Evolutionary conservation across 2,797 vertebrate species (phyloP), one percentile per base, ranked within the genome.

Genomic region (Decapterus maruadsi): DNA sequence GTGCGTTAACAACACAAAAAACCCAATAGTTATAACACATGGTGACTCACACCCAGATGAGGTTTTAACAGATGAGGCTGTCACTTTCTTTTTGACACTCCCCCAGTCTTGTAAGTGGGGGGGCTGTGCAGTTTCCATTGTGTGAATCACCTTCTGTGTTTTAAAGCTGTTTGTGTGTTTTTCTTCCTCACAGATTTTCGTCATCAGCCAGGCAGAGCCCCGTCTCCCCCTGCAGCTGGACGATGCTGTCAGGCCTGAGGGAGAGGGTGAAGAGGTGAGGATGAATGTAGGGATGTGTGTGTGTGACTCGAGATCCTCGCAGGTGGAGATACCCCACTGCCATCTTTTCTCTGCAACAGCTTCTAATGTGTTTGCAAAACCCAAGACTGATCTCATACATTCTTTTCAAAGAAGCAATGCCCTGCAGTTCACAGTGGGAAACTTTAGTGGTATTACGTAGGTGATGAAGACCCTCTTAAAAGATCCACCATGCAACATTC

Each of bases 201-300:
- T 99, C 85, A 93, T 99, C 93, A 99, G 98, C 92, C 96, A 96
- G 84, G 96, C 98, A 58, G 98, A 99, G 81, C 93, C 98, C 8
- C 96, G 98, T 58, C 92, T 99, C 45, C 98, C 98, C 8, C 94
- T 99, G 87, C 98, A 99, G 93, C 92, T 99, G 92, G 98, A 99
- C 72, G 98, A 99, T 78, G 98, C 98, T 1, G 87, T 97, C 84
- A 95, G 98, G n/a, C 97, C 98, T 57, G 98, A 99, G 68, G 94
- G 92, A 55, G 98, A 97, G 62, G 97, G 97, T 53, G 98, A 99
- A 68, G 98, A 99, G 97, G 98, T 99, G 89, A 93, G 90, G 12
- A 67, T 19, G 40, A 22, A 48, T 40, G 6, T 2, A 31, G 40
- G 65, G 58, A 29, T 29, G 42, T 4, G 36, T 56, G 26, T 26